Conservation (phyloP, 2,888 invertebrate species). For the Alitta virens region DNA sequence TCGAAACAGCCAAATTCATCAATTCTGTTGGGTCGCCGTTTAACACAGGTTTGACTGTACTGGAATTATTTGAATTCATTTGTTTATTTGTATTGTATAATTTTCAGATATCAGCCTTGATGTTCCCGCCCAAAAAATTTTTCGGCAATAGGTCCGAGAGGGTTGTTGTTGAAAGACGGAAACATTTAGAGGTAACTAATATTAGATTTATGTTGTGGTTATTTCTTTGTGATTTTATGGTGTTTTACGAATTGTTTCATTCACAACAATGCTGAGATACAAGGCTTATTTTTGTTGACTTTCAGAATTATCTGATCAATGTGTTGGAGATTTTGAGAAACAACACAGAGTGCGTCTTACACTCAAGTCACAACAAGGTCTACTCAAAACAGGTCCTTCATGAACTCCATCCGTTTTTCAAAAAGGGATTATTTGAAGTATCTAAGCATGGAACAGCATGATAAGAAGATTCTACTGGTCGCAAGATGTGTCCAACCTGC, state of each 20-base stretch:
- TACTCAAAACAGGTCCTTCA: slow-evolving; percentile 47
- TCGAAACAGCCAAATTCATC: too few species aligned
- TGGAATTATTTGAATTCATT: too few species aligned
- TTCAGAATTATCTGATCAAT: slow-evolving; percentile 39
- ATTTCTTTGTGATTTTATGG: too few species aligned
- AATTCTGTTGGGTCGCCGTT: too few species aligned
- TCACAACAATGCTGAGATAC: too few species aligned
- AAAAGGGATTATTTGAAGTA: slow-evolving; percentile 50
- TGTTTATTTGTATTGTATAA: background rate
- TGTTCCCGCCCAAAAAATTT: slow-evolving; percentile 49
- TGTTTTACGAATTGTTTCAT: too few species aligned
- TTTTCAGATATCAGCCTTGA: slow-evolving; percentile 25
- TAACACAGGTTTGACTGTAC: too few species aligned
- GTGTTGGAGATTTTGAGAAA: slow-evolving; percentile 42
- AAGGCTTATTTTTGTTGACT: too few species aligned
- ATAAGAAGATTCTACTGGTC: background rate
- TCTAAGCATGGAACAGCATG: slow-evolving; percentile 41
- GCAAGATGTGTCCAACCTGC: too few species aligned
- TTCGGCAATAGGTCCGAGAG: slow-evolving; percentile 46
- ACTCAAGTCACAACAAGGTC: slow-evolving; percentile 37
- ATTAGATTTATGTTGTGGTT: too few species aligned
- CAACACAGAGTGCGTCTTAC: slow-evolving; percentile 40
- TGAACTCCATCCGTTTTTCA: slow-evolving; percentile 51
- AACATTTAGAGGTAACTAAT: slow-evolving; percentile 49
- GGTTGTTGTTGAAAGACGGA: slow-evolving; percentile 42